Evolutionary conservation across 1,140 invertebrate genomes (phyloP), one percentile per base, ranked within the genome.

Genomic region (Microplitis demolitor): DNA sequence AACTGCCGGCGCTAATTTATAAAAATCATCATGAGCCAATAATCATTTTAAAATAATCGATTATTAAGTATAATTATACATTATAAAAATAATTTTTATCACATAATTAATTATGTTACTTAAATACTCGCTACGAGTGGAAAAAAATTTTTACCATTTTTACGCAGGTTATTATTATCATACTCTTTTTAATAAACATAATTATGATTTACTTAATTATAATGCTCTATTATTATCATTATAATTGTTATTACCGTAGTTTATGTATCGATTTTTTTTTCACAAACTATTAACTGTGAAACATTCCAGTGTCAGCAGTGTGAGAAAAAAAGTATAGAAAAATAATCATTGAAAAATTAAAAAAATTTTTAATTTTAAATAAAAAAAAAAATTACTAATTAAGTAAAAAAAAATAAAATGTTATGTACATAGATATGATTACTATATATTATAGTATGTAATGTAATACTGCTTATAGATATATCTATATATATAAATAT

Each of bases 381-480:
- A 35, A 50, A 51, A 56, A 54, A 14, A 14, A 24, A 34, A 34
- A 69, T 14, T 74, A 50, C 66, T 56, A 67, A 69, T 24, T 60
- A 58, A 71, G 54, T 74, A 76, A 76, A 73, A 76, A 73, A 14
- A 68, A 70, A 76, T 70, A 73, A 75, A 79, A 72, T 82, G 78
- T 81, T 81, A 77, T 82, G 78, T 80, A 79, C 63, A 79, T 82
- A 80, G 53, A 78, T 75, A 80, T 73, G 39, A 72, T 6, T 76
- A 79, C 72, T 78, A 79, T 79, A 45, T 45, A 45, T 45, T 45
- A 45, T 45, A 45, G 39, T 45, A 45, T 69, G 73, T 76, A 78
- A 77, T 74, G 73, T 79, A 82, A 84, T 45, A 74, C 73, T 78
- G 82, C 83, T 84, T 85, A 82, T 84, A 83, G 81, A 83, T 45